Evolutionary conservation across 2,888 invertebrate species (phyloP), one percentile per base, ranked within the genome.

Genomic region (Euzophera pinguis): DNA sequence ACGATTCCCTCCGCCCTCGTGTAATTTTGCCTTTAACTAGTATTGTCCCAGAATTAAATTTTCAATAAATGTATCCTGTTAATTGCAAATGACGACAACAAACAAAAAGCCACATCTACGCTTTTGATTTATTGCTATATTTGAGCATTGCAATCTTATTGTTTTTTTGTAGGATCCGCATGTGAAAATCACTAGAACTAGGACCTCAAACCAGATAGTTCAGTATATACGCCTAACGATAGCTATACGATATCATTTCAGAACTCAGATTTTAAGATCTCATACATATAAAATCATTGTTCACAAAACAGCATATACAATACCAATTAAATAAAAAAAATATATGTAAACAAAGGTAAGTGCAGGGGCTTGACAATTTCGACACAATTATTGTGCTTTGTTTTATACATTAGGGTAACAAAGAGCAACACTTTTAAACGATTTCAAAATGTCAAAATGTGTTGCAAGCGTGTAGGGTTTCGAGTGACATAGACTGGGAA

Each of bases 381-480:
- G 45, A 45, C 29, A 45, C 45, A 45, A 16, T 34, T 10, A 45
- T 32, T 45, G 45, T 45, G 45, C 45, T 32, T 45, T 45, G 27
- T 29, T 32, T 29, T 10, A 32, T 10, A 45, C 45, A 45, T 12
- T 10, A 16, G 45, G 45, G n/a, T 9, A 32, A 45, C 45, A 45
- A 32, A 45, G 45, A n/a, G 45, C 45, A 45, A 45, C 45, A 45
- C 45, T 34, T 14, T 13, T 29, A 37, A 12, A 47, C 10, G 27
- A 27, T 35, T 34, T 47, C 17, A 43, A 43, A 43, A 27, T 45
- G 45, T 45, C 32, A 45, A 45, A 45, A 39, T 38, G 42, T 50
- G 50, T 50, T 29, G 42, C 34, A 51, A 51, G 43, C 51, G 51
- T 51, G 51, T 51, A 34, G 51, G 51, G 43, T 43, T 45, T 45